Conservation (phyloP, 2,113 vertebrate genomes). For the Atrichornis clamosus region DNA sequence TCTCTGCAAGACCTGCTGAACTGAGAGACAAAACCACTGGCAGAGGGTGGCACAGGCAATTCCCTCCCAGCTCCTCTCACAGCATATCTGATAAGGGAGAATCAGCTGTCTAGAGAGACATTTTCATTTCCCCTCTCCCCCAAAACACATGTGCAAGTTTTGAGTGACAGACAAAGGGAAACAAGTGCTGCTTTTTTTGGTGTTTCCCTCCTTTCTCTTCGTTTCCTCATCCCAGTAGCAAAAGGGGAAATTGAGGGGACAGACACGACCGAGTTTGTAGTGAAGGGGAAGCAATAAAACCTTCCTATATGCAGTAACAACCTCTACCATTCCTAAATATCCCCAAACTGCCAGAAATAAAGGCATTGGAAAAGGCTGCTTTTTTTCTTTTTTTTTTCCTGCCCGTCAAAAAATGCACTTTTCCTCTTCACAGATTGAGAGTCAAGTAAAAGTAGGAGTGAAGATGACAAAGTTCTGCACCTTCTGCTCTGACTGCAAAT, state of each 20-base stretch:
- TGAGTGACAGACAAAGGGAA: neutral
- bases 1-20: neutral
- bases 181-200: neutral
- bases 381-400: neutral
- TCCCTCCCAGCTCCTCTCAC: neutral
- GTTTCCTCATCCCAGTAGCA: neutral
- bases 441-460: neutral
- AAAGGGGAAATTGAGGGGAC: neutral
- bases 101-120: neutral
- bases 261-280: neutral
- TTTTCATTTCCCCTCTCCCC: neutral
- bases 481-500: neutral
- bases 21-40: neutral
- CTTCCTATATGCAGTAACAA: neutral
- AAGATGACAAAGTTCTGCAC: neutral
- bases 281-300: neutral
- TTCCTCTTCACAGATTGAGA: neutral
- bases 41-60: neutral
- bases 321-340: neutral
- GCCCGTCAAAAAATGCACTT: neutral
- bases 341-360: neutral
- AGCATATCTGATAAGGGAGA: neutral
- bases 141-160: neutral
- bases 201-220: neutral
- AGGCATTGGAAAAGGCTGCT: neutral